phyloP scores from a whole-genome alignment of 2,797 vertebrate genomes.

The Pseudomugil tenellus region DNA sequence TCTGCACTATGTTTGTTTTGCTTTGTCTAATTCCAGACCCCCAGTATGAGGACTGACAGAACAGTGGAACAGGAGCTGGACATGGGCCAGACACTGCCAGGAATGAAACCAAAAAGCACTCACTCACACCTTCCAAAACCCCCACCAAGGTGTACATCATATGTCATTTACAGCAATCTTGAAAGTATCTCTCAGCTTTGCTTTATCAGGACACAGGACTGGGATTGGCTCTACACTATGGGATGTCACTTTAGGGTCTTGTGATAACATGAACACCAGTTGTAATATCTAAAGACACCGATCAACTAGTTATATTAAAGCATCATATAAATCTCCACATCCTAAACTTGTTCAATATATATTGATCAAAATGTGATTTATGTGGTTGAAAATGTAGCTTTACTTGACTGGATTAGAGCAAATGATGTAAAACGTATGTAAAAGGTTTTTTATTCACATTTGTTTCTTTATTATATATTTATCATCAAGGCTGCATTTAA shows the following conservation, averaged over 20 bases:
- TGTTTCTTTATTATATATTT: neutral
- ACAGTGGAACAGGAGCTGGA: slow-evolving; percentile 69
- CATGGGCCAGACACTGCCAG: slow-evolving; percentile 55
- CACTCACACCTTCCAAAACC: slow-evolving; percentile 53
- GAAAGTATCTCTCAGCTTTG: slow-evolving; percentile 49
- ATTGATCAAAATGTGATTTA: neutral
- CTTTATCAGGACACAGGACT: slow-evolving; percentile 4
- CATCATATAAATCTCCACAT: neutral
- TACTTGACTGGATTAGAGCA: neutral
- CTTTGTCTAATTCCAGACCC: slow-evolving; percentile 74
- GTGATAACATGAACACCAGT: slow-evolving; percentile 15
- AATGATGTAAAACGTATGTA: neutral
- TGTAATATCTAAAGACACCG: slow-evolving; percentile 7
- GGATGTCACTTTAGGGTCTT: slow-evolving; percentile 26
- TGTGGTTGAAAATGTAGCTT: neutral
- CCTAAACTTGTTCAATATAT: neutral
- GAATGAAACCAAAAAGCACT: slow-evolving; percentile 54
- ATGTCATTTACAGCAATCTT: slow-evolving; percentile 48
- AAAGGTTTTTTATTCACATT: neutral
- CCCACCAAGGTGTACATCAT: slow-evolving; percentile 43
- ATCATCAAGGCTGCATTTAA: neutral
- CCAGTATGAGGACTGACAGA: slow-evolving; percentile 65
- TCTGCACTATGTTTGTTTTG: slow-evolving; percentile 70
- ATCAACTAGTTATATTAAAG: slow-evolving; percentile 9
- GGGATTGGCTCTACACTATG: neutral